phyloP scores from a whole-genome alignment of 2,797 vertebrate genomes.

The Aplochiton taeniatus region DNA sequence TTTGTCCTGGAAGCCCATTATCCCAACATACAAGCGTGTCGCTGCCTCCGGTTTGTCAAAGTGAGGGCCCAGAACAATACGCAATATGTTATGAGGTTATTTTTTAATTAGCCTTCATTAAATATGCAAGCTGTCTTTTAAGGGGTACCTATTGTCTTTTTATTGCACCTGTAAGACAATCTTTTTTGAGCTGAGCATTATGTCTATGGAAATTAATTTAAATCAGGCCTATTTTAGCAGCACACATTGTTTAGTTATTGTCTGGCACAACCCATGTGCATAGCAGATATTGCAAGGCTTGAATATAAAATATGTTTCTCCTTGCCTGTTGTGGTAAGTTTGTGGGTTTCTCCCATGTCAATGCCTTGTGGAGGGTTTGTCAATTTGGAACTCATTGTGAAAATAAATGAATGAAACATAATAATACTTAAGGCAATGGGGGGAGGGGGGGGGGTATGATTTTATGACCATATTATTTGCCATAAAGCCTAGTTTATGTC shows the following conservation, averaged over 20 bases:
- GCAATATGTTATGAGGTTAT: not conserved
- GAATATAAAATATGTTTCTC: conserved; percentile 4
- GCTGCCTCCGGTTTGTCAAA: not conserved
- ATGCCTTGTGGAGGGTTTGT: not conserved
- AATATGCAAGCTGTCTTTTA: conserved; percentile 27
- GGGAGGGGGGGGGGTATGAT: too few relatives aligned
- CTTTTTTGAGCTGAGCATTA: conserved; percentile 22
- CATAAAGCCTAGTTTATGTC: too few relatives aligned
- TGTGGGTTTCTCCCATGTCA: not conserved
- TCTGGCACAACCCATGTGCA: conserved; percentile 9
- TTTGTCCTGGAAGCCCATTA: not conserved
- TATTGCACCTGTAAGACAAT: conserved; percentile 27
- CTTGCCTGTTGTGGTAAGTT: conserved; percentile 5
- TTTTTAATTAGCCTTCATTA: conserved; percentile 16
- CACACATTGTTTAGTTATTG: conserved; percentile 15
- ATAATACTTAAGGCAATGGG: not conserved
- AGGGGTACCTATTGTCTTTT: not conserved
- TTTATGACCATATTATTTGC: too few relatives aligned
- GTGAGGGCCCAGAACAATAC: conserved; percentile 20
- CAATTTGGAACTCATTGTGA: not conserved
- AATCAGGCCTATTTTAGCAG: conserved; percentile 22
- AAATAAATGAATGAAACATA: conserved; percentile 1
- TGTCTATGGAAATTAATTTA: conserved; percentile 25
- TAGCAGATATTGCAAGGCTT: conserved; percentile 20
- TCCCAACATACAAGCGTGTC: not conserved